Conservation (phyloP, 1,140 invertebrate species). For the Streblospio benedicti region DNA sequence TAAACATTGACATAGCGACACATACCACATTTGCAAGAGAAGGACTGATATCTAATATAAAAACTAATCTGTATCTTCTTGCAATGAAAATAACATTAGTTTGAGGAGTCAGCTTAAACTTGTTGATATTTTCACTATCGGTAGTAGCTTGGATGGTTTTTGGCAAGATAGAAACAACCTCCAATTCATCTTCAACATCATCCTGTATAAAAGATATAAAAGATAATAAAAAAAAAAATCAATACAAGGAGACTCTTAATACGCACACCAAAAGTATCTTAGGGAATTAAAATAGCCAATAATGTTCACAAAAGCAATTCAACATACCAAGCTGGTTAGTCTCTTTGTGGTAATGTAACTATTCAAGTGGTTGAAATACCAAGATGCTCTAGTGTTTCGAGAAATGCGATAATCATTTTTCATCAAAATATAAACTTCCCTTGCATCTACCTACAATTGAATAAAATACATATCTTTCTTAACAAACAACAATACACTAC, state of each 20-base stretch:
- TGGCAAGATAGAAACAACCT: neutral
- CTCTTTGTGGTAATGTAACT: too few relatives aligned
- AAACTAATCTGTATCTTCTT: conserved; percentile 60
- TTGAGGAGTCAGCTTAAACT: conserved; percentile 48
- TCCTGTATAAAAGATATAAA: conserved; percentile 5
- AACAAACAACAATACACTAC: too few relatives aligned
- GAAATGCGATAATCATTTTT: conserved; percentile 67
- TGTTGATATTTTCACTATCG: conserved; percentile 9
- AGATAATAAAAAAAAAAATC: neutral
- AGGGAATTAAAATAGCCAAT: too few relatives aligned
- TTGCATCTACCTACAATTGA: conserved; percentile 52
- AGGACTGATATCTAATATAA: conserved; percentile 72
- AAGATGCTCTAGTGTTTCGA: conserved; percentile 64
- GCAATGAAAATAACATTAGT: conserved; percentile 52
- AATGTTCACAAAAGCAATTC: too few relatives aligned
- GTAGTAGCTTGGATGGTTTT: neutral
- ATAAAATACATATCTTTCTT: neutral
- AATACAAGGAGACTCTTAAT: too few relatives aligned
- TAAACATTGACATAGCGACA: too few relatives aligned
- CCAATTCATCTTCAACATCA: conserved; percentile 4
- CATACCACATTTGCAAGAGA: conserved; percentile 65
- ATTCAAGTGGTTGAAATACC: conserved; percentile 65
- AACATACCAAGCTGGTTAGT: too few relatives aligned
- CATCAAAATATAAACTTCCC: conserved; percentile 62
- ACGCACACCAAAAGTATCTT: too few relatives aligned